phyloP scores from a whole-genome alignment of 2,888 invertebrate species.

The Pollenia griseotomentosa region DNA sequence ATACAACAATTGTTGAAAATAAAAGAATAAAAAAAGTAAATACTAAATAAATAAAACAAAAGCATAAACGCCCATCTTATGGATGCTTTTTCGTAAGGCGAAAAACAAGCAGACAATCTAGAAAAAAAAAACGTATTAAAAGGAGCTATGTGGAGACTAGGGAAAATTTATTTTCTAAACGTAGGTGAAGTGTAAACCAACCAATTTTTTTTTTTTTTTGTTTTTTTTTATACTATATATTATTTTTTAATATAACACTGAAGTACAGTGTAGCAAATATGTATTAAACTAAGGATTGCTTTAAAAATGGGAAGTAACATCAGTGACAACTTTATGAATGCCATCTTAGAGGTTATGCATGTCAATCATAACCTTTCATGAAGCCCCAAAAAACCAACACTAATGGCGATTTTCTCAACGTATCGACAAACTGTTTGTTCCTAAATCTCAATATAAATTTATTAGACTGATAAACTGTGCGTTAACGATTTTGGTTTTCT shows the following conservation, averaged over 20 bases:
- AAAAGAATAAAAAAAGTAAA: constrained; percentile 33
- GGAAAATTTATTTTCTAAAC: constrained; percentile 55
- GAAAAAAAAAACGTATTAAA: neutral
- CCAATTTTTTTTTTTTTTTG: constrained; percentile 77
- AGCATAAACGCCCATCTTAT: constrained; percentile 28
- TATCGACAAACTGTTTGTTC: too few species aligned
- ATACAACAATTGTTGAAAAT: constrained; percentile 69
- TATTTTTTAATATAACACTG: constrained; percentile 10
- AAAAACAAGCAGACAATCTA: constrained; percentile 28
- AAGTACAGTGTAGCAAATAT: neutral
- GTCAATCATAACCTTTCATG: too few species aligned
- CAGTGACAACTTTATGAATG: too few species aligned
- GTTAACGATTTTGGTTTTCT: too few species aligned
- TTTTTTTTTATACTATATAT: neutral
- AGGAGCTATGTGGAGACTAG: constrained; percentile 18
- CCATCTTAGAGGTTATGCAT: too few species aligned
- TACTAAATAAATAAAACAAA: constrained; percentile 13
- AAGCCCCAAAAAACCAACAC: too few species aligned
- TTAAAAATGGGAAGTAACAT: too few species aligned
- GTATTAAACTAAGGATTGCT: neutral
- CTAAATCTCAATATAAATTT: too few species aligned
- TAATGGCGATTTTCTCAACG: too few species aligned
- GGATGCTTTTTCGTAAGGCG: neutral
- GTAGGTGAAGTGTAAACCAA: constrained; percentile 66
- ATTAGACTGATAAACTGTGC: too few species aligned